These are phyloP conservation scores for Acanthopagrus latus DNA, from an alignment of 2,797 vertebrate genomes.

Conservation along the genomic window DNA sequence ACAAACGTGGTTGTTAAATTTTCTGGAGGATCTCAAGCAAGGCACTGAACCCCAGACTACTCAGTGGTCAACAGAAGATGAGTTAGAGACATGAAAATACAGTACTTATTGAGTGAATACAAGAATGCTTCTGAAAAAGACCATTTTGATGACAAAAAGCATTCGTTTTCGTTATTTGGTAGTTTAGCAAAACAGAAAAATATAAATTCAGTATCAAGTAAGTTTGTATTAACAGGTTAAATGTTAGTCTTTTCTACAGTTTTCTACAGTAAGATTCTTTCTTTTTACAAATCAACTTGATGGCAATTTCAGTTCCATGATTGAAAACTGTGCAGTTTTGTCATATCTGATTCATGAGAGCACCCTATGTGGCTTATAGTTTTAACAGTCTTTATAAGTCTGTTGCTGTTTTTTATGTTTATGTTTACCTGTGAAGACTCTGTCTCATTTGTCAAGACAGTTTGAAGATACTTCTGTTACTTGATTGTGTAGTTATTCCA, in stretches of 20 bases:
- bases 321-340: not conserved
- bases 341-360: not conserved
- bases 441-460: conserved; percentile 26
- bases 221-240: not conserved
- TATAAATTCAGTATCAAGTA: not conserved
- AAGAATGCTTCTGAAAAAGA: not conserved
- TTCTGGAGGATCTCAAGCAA: conserved; percentile 16
- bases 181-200: not conserved
- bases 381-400: not conserved
- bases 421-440: conserved; percentile 23
- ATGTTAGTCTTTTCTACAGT: no score
- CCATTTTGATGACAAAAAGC: not conserved
- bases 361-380: not conserved
- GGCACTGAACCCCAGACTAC: not conserved
- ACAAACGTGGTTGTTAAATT: conserved; percentile 31
- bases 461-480: conserved; percentile 29
- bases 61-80: not conserved
- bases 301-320: not conserved
- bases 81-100: not conserved
- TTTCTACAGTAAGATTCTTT: not conserved
- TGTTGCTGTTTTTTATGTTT: conserved; percentile 1
- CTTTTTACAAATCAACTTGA: not conserved
- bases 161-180: not conserved
- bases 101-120: not conserved
- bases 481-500: conserved; percentile 25